Base-by-base conservation (phyloP, 2,113 vertebrate species). In the Cygnus atratus region DNA sequence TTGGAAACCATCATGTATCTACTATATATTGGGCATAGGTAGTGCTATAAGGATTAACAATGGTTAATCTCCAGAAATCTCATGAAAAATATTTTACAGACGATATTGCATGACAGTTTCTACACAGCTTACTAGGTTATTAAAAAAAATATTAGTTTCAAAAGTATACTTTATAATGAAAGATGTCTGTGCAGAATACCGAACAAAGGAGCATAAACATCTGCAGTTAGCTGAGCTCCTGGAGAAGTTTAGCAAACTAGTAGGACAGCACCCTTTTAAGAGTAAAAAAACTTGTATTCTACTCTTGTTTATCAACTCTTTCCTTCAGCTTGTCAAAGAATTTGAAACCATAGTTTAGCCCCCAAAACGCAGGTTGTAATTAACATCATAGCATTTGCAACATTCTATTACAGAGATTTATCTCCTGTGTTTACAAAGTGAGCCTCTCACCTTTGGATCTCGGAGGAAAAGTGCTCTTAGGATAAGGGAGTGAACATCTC, bases 381-480 rank as follows among this genome's bases (percentile, higher is more conserved):
- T 84, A 87, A 48, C 37, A 59, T 75, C n/a, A 82, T 0, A 87
- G n/a, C 26, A 84, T 59, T 86, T 83, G 9, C 35, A 93, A 86
- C 24, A 75, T 58, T 91, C 87, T 50, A 65, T 66, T 52, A 43
- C 52, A 90, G 72, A 44, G 18, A 37, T 46, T 77, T 70, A 92
- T 91, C 93, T 63, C 44, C 28, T 71, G 21, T 94, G 77, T 74
- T 89, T 83, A 68, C 48, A 75, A 55, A 88, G 26, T 0, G 1
- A 82, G 72, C 46, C 66, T 95, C 96, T 98, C 98, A 99, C 99
- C 99, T 99, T 99, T 89, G 99, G 99, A 97, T 99, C 99, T 97
- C 99, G 98, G 48, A 99, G 99, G 96, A 99, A 99, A 75, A 99
- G 98, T 33, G 99, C 98, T 98, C 99, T 99, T 79, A 99, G 98